phyloP scores from a whole-genome alignment of 2,888 invertebrate genomes.

The Melipona beecheii region DNA sequence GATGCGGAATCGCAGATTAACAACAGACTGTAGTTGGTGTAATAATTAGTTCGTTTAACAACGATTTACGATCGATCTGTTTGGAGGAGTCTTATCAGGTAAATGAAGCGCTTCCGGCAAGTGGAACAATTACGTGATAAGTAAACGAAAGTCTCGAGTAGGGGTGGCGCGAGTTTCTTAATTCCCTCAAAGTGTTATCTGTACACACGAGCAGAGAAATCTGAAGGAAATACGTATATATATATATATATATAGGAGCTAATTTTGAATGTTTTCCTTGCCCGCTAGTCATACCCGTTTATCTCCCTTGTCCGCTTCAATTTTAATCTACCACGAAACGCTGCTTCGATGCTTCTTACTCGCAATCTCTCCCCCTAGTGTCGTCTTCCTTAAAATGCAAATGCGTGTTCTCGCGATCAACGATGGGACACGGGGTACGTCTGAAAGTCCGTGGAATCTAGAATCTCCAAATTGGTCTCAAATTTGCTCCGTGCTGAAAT shows the following conservation, averaged over 20 bases:
- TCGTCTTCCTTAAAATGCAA: conserved; percentile 63
- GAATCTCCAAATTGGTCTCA: too few relatives aligned
- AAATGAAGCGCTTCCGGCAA: background rate
- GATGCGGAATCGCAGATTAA: background rate
- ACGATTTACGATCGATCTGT: background rate
- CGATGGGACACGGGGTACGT: too few relatives aligned
- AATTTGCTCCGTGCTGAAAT: too few relatives aligned
- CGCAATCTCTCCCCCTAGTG: conserved; percentile 50
- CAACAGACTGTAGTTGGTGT: background rate
- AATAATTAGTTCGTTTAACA: background rate
- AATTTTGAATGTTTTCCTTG: conserved; percentile 35
- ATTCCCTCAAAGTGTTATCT: conserved; percentile 26
- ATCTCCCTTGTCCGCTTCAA: conserved; percentile 35
- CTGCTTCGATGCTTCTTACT: conserved; percentile 54
- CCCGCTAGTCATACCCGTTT: conserved; percentile 31
- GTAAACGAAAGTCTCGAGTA: conserved; percentile 7
- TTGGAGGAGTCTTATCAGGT: background rate
- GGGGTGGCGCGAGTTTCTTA: conserved; percentile 16
- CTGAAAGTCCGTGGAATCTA: too few relatives aligned
- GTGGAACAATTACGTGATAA: conserved; percentile 8
- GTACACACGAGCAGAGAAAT: background rate
- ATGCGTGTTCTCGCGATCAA: conserved; percentile 6
- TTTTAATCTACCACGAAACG: conserved; percentile 53
- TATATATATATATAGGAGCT: background rate
- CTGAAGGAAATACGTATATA: conserved; percentile 8